Base-by-base conservation (phyloP, 2,797 vertebrate species). In the Acrocephalus scirpaceus region DNA sequence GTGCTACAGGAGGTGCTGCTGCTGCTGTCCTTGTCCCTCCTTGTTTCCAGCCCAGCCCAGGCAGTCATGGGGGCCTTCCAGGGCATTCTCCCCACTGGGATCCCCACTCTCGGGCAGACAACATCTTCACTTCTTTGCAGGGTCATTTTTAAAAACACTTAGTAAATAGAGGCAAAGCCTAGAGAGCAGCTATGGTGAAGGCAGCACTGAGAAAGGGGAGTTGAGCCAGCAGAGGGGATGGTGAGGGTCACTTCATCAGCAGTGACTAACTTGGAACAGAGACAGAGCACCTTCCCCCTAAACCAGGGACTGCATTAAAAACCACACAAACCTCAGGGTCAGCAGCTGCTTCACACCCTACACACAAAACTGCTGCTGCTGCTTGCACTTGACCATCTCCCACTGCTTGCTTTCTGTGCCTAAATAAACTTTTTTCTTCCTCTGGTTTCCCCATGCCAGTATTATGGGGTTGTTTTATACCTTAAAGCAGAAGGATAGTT, bases 151-250 rank as follows among this genome's bases (percentile, higher is more conserved):
- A 10, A 18, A 8, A 60, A 11, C 11, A 6, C 36, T 74, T 13
- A 69, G 44, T 22, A 53, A 72, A 32, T 0, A 34, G 17, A 44
- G 38, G 16, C 42, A 65, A 85, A 90, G 30, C 23, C 48, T 32
- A 7, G 20, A 1, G n/a, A 92, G 86, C 38, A 64, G 64, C 34
- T 23, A 8, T 13, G 7, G 6, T 0, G 0, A 65, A 82, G 60
- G 60, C 13, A 79, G 79, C 34, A 36, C 61, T 18, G 36, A 30
- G 61, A 75, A 42, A 56, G 45, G 20, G 15, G 30, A 58, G 23
- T 0, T 16, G 25, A 26, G 18, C 45, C 2, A 2, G 56, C 30
- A 56, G 34, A 18, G 27, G 23, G 40, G 30, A 42, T 0, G 0
- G 23, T 6, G 13, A 80, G 32, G 36, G 23, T 58, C 12, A 13